phyloP scores from a whole-genome alignment of 2,113 vertebrate species.

The Aythya baeri region DNA sequence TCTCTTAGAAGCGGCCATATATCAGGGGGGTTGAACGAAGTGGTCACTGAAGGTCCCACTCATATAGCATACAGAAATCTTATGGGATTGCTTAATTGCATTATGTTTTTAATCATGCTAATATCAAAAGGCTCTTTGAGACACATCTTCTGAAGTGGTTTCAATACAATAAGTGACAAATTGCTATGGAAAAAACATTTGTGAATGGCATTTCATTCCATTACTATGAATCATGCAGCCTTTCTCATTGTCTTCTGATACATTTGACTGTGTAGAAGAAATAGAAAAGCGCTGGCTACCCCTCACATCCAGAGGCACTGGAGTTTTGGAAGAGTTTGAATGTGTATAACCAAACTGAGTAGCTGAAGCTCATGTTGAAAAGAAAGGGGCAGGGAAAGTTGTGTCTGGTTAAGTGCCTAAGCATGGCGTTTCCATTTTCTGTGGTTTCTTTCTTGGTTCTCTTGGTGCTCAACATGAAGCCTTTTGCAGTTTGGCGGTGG shows the following conservation, averaged over 20 bases:
- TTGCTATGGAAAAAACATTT: constrained; percentile 56
- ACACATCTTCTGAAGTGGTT: constrained; percentile 56
- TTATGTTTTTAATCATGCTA: constrained; percentile 53
- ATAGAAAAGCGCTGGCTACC: not conserved
- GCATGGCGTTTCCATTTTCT: not conserved
- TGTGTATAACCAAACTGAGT: not conserved
- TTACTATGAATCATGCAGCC: constrained; percentile 13
- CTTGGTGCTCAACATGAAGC: not conserved
- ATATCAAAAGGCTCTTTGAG: constrained; percentile 53
- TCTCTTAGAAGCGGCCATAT: not conserved
- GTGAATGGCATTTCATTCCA: constrained; percentile 54
- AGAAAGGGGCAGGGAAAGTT: not conserved
- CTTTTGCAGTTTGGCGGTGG: not conserved
- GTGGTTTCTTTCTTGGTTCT: not conserved
- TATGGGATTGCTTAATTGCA: constrained; percentile 33
- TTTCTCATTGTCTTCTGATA: constrained; percentile 43
- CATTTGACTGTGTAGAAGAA: not conserved
- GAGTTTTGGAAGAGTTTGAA: not conserved
- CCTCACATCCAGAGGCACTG: not conserved
- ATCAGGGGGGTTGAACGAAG: not conserved
- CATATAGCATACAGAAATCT: constrained; percentile 27
- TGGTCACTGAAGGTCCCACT: not conserved
- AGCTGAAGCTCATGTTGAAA: not conserved
- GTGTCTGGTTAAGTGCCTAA: not conserved
- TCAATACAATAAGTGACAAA: constrained; percentile 66